phyloP scores from a whole-genome alignment of 2,888 invertebrate species.

The Melolontha melolontha region DNA sequence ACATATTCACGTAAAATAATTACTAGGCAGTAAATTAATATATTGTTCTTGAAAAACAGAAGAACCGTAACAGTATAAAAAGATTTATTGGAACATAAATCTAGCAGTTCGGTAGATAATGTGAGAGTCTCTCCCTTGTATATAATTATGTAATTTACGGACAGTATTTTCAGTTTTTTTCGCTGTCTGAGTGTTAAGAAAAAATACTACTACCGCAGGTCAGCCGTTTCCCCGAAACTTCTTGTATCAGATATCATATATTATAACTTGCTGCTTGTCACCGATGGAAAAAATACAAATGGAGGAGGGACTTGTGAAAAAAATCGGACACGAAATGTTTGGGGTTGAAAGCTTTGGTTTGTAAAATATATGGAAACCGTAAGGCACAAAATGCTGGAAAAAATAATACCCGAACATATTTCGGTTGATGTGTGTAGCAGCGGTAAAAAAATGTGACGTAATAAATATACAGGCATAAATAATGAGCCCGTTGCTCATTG shows the following conservation, averaged over 20 bases:
- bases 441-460: conserved; percentile 9
- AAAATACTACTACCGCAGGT: conserved; percentile 13
- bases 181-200: background rate
- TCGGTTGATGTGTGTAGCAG: conserved; percentile 32
- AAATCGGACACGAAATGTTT: conserved; percentile 31
- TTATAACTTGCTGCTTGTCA: conserved; percentile 17
- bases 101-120: too few species aligned
- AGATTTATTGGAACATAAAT: too few species aligned
- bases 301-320: background rate
- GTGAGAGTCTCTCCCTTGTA: too few species aligned
- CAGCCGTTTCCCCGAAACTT: conserved; percentile 18
- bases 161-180: too few species aligned
- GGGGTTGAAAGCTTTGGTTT: conserved; percentile 31
- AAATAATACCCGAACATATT: conserved; percentile 30
- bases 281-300: conserved; percentile 28
- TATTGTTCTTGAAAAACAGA: too few species aligned
- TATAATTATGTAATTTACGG: too few species aligned
- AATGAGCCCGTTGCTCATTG: conserved; percentile 16
- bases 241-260: conserved; percentile 22
- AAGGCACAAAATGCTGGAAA: conserved; percentile 24
- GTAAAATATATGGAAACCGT: conserved; percentile 24
- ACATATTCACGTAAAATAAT: too few species aligned
- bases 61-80: too few species aligned
- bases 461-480: conserved; percentile 29
- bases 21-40: too few species aligned